Evolutionary conservation across 1,140 invertebrate genomes (phyloP).

Genomic region (Drosophila mauritiana): DNA sequence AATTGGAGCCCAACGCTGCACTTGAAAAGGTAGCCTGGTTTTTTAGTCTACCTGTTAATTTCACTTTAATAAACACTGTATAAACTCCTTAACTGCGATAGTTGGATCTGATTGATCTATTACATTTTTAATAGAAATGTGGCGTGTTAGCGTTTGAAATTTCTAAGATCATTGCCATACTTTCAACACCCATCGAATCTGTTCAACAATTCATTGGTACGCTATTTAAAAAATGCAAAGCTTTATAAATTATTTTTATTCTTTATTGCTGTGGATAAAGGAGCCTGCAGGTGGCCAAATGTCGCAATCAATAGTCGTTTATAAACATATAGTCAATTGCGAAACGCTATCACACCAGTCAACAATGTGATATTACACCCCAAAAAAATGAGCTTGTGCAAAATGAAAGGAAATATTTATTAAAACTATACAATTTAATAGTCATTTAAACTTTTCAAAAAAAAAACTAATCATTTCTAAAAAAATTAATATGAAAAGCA

Average conservation of each 20-base stretch:
- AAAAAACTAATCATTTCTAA: background rate
- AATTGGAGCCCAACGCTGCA: background rate
- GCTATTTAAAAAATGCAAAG: constrained; percentile 1
- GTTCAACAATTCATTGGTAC: constrained; percentile 6
- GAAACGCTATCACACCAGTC: constrained; percentile 22
- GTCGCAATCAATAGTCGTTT: constrained; percentile 29
- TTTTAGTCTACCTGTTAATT: no score
- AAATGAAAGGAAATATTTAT: background rate
- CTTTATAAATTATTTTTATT: constrained; percentile 33
- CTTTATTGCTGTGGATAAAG: constrained; percentile 14
- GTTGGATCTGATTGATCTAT: no score
- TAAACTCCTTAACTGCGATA: background rate
- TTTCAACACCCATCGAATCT: background rate
- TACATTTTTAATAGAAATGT: background rate
- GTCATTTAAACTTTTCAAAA: background rate
- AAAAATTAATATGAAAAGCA: no score
- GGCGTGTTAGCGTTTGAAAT: background rate
- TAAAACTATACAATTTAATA: no score
- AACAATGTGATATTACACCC: constrained; percentile 9
- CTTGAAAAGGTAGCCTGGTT: background rate
- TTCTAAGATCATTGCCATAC: constrained; percentile 30
- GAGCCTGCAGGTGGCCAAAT: constrained; percentile 48
- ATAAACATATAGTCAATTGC: constrained; percentile 18
- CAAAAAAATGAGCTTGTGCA: background rate
- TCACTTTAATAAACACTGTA: background rate